Evolutionary conservation across 2,797 vertebrate species (phyloP), one percentile per base, ranked within the genome.

Genomic region (Oceanodroma leucorhoa): DNA sequence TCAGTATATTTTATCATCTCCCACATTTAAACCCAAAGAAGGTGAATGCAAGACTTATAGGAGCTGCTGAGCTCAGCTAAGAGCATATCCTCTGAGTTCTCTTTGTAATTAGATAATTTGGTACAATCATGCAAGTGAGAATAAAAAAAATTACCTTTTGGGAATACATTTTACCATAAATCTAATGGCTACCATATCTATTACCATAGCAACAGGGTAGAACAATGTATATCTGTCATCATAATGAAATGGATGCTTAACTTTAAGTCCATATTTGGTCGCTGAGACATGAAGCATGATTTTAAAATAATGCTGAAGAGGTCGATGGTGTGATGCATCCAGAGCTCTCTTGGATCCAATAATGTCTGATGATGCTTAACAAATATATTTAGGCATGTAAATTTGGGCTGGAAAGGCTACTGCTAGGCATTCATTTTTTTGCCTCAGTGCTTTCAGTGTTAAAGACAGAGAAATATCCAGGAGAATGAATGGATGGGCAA

Each of bases 181-280:
- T 88, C 58, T 88, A 60, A 65, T 64, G 82, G 61, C 82, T 83
- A 58, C 34, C 3, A 0, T 81, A 61, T 70, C 53, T 66, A 88
- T 89, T 91, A 54, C 94, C 48, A 57, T 70, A 92, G 80, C 46
- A 96, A 77, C 8, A 0, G 17, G 20, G 8, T 19, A 89, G 57
- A 46, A 58, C 40, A 90, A 76, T 21, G 58, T 79, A 7, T 87
- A 90, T 66, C 70, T 84, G 72, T 64, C 62, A 58, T 62, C 20
- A 14, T 62, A 64, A 91, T 38, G 46, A 94, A 93, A 94, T 54
- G 51, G 64, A 23, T 95, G 48, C 64, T 89, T 94, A 93, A 85
- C 54, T 93, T 81, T 32, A 80, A 29, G 61, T 87, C 62, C 41
- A 5, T 45, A 62, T 94, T 94, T 87, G 45, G 50, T 76, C 73